phyloP scores from a whole-genome alignment of 2,797 vertebrate species.

The Denticeps clupeoides region DNA sequence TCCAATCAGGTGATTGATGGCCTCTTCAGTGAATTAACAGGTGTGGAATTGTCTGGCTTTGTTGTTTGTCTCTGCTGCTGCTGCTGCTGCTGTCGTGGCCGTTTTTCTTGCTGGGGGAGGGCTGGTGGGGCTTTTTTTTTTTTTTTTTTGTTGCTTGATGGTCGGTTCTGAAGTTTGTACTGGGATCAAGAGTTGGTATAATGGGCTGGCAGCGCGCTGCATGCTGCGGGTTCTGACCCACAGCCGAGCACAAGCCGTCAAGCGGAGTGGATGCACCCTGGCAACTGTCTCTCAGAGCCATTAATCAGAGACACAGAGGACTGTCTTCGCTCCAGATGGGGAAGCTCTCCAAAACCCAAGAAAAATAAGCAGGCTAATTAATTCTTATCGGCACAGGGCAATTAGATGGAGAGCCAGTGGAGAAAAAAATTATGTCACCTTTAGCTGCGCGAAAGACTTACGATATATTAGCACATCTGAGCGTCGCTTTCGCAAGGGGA shows the following conservation, averaged over 20 bases:
- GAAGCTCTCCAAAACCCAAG: constrained; percentile 82
- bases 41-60: constrained; percentile 24
- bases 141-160: background rate
- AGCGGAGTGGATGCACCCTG: constrained; percentile 59
- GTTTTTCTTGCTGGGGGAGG: no score
- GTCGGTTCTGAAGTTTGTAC: background rate
- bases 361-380: constrained; percentile 99
- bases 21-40: constrained; percentile 32
- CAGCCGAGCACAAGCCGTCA: constrained; percentile 54
- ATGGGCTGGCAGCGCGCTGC: constrained; percentile 45
- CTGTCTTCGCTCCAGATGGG: constrained; percentile 94
- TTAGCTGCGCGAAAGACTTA: constrained; percentile 71
- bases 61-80: background rate
- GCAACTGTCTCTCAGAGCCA: constrained; percentile 80
- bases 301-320: constrained; percentile 95
- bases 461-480: constrained; percentile 63
- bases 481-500: constrained; percentile 59
- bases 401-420: constrained; percentile 87
- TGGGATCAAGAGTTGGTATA: constrained; percentile 11
- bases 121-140: constrained; percentile 20
- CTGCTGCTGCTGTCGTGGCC: constrained; percentile 6
- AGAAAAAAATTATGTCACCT: constrained; percentile 80
- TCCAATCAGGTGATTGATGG: constrained; percentile 32
- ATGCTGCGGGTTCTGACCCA: constrained; percentile 60
- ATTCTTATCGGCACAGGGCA: constrained; percentile 98